phyloP scores from a whole-genome alignment of 2,888 invertebrate species.

The Trachelus troglodyta region DNA sequence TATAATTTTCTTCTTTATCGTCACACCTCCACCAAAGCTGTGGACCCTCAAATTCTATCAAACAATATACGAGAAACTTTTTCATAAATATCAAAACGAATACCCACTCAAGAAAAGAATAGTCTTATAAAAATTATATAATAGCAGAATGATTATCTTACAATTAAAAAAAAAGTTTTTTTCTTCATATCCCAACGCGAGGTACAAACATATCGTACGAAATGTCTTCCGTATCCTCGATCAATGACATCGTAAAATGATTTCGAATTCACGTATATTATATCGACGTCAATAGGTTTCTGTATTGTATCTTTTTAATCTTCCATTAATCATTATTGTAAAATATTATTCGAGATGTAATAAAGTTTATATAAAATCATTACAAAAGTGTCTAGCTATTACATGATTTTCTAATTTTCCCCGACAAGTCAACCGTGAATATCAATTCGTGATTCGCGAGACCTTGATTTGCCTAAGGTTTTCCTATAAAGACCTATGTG shows the following conservation, averaged over 20 bases:
- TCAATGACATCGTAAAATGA: background rate
- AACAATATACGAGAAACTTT: background rate
- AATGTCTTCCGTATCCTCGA: background rate
- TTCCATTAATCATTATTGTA: background rate
- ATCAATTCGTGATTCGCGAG: background rate
- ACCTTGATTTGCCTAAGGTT: background rate
- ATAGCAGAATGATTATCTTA: background rate
- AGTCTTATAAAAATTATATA: background rate
- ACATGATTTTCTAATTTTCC: background rate
- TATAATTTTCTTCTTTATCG: background rate
- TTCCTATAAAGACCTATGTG: background rate
- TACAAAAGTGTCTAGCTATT: background rate
- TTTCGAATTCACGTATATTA: background rate
- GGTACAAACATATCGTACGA: background rate
- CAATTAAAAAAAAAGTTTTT: background rate
- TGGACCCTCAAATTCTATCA: background rate
- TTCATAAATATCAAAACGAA: background rate
- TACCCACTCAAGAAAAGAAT: background rate
- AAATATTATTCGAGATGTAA: background rate
- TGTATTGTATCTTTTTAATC: background rate
- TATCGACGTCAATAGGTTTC: background rate
- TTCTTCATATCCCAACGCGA: background rate
- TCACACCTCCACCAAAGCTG: background rate
- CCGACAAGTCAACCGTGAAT: background rate
- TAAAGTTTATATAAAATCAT: background rate